Evolutionary conservation across 2,113 vertebrate species (phyloP).

Genomic region (Antigone vipio): DNA sequence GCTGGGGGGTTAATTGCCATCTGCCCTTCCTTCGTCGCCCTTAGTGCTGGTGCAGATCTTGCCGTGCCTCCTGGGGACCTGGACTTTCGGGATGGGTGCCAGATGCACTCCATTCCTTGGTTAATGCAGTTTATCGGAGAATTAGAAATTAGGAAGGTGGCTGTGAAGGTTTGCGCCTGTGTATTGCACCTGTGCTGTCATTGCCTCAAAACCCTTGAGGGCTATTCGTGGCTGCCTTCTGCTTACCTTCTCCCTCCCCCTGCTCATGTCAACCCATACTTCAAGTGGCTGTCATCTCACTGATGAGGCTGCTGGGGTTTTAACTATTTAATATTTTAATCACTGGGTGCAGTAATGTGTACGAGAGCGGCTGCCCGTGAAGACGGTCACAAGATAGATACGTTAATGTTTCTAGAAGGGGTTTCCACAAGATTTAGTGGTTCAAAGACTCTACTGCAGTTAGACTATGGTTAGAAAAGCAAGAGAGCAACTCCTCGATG

Average conservation of each 20-base stretch:
- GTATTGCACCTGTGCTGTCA: background rate
- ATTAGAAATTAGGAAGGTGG: background rate
- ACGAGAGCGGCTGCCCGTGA: background rate
- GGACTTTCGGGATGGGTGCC: rapidly evolving
- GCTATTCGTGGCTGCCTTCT: background rate
- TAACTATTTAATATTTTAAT: background rate
- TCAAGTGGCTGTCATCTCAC: background rate
- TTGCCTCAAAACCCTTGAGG: background rate
- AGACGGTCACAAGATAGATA: background rate
- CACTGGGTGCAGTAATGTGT: background rate
- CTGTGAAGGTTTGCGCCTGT: background rate
- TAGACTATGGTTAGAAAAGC: background rate
- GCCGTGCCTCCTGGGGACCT: background rate
- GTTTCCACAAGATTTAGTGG: background rate
- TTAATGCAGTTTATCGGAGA: background rate
- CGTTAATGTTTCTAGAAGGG: background rate
- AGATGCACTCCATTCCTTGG: rapidly evolving
- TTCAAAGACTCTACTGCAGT: background rate
- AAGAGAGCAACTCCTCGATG: background rate
- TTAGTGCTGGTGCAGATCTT: background rate
- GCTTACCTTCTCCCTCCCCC: background rate
- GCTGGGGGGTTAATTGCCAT: background rate
- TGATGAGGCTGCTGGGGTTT: background rate
- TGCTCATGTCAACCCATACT: background rate
- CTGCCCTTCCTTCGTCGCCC: background rate